Evolutionary conservation across 1,140 invertebrate genomes (phyloP), one percentile per base, ranked within the genome.

Genomic region (Ridgeia piscesae): DNA sequence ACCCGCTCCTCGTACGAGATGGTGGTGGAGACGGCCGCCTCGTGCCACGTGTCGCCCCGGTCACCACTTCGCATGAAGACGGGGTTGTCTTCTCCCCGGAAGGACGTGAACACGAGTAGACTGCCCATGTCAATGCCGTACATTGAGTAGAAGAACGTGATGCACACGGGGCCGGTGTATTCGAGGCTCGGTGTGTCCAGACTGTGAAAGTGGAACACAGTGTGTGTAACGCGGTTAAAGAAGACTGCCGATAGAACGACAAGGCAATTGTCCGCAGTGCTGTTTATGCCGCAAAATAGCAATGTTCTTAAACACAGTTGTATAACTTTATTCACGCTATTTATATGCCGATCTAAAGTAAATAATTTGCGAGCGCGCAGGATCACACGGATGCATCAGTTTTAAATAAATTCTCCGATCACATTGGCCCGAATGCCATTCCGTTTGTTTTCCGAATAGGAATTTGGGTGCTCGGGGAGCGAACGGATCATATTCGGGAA

Each of bases 61-160:
- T 94, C 93, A 31, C 93, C 93, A 34, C 89, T 33, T 2, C 92
- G 42, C n/a, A 50, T 89, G 34, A 33, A 91, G 33, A 94, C 9
- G 17, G 92, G 89, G 33, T 35, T 92, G 58, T 91, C 90, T 31
- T 92, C 92, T 14, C 94, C 94, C 48, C 92, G 92, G 35, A 91
- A 92, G 33, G 92, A 92, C 8, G 93, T 92, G 88, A 94, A 94
- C 14, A 96, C 93, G 77, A 94, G 93, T 1, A 96, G 93, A 33
- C 93, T 94, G 31, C 96, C 95, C 58, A 95, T 94, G 34, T 89
- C 94, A 34, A 48, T 91, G 21, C 98, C 98, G 94, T 97, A 98
- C 98, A 98, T 98, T 94, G 98, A 97, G 94, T 96, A 97, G 96
- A 97, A 98, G 95, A 98, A 98, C n/a, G 93, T 89, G 31, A 95